Evolutionary conservation across 2,113 vertebrate species (phyloP), one percentile per base, ranked within the genome.

Genomic region (Macquaria ambigua): DNA sequence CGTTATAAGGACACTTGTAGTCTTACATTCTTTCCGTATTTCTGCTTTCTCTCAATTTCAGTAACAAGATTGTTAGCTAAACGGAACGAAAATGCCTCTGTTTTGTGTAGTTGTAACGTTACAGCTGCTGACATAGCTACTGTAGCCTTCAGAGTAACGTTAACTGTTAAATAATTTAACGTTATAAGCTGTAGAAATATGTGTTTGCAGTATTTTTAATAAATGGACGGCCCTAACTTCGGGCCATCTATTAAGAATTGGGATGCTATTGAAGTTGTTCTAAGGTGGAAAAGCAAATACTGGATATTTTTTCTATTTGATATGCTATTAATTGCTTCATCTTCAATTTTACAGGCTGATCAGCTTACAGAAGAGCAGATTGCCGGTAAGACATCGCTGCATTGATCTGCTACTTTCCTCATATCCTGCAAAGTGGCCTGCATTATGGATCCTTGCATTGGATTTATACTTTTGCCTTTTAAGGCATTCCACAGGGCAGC

Each of bases 331-430:
- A 85, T 55, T 62, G 28, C 28, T 41, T 62, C 3, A 8, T 90
- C 3, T 86, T 79, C 5, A 77, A 1, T 56, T 88, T 79, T 81
- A 90, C 77, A 99, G 98, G 98, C 98, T 96, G 98, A 99, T 94
- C 98, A 99, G 95, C 97, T 99, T 95, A 99, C 98, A 97, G 98
- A 99, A 94, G 98, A 99, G 96, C 98, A 99, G 96, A 99, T 99
- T 96, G 98, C 98, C 94, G 98, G 98, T 99, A 96, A 98, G 97
- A 87, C 90, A 86, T 82, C 48, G 25, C 84, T 68, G 90, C 92
- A 85, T 90, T 85, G 85, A 84, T 79, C 64, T 78, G 23, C 84
- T 79, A 11, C 85, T 85, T 55, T 74, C 71, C 69, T 73, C 78
- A 63, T 81, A 63, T 70, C 77, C 77, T 76, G 79, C 84, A 87